These are phyloP conservation scores for Isichthys henryi DNA, from an alignment of 2,113 vertebrate species.

Conservation along the genomic window DNA sequence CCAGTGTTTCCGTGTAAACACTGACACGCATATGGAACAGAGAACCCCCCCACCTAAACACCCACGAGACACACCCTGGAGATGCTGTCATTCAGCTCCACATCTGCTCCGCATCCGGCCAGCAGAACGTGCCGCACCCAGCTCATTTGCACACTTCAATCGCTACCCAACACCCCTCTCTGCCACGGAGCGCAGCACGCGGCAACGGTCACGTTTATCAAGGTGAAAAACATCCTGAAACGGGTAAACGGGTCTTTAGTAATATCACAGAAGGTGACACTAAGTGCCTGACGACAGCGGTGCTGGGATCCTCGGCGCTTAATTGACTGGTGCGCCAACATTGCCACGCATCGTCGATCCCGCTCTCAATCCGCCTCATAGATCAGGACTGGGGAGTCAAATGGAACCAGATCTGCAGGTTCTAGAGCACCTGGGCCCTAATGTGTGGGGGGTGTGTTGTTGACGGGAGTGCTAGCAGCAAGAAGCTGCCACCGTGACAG, in stretches of 20 bases:
- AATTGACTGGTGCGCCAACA: neutral
- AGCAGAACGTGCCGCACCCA: neutral
- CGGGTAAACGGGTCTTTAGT: neutral
- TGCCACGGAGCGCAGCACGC: neutral
- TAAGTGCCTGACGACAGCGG: neutral
- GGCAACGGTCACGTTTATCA: neutral
- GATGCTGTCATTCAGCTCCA: neutral
- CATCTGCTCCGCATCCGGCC: neutral
- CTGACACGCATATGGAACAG: slow-evolving; percentile 21
- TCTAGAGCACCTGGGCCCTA: neutral
- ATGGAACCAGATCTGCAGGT: neutral
- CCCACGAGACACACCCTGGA: neutral
- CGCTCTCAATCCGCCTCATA: neutral
- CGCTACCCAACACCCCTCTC: neutral
- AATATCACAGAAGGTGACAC: neutral
- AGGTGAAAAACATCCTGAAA: neutral
- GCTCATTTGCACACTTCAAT: neutral
- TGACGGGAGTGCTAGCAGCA: neutral
- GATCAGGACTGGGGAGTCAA: neutral
- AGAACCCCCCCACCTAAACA: neutral
- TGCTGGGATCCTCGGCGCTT: neutral
- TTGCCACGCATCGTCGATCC: neutral
- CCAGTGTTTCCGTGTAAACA: slow-evolving; percentile 43
- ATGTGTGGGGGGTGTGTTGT: neutral
- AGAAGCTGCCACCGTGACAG: neutral